A percentile compares a stretch with the other conserved stretches of the same genome.
Evolutionary conservation across 2,888 invertebrate genomes (phyloP).

Genomic region (Euplagia quadripunctaria): DNA sequence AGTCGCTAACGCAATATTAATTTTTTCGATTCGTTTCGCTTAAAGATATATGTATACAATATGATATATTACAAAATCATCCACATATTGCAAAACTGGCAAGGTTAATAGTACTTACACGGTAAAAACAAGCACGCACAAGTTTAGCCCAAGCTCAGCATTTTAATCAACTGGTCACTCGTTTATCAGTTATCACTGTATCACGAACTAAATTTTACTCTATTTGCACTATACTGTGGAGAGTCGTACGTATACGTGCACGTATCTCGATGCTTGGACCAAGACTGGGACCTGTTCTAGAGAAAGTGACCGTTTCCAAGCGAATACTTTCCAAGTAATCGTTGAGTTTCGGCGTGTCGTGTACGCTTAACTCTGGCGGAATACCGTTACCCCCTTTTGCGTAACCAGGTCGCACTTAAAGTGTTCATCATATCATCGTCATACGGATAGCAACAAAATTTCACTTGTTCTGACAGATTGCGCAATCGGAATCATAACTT

Average conservation of each 20-base stretch:
- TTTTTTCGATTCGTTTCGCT: slow-evolving; percentile 33
- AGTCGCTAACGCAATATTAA: slow-evolving; percentile 26
- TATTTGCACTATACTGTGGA: slow-evolving; percentile 41
- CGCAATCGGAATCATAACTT: slow-evolving; percentile 32
- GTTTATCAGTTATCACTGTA: slow-evolving; percentile 55
- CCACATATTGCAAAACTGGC: slow-evolving; percentile 50
- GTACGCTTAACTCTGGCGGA: slow-evolving; percentile 51
- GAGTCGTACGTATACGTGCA: slow-evolving; percentile 40
- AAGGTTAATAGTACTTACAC: slow-evolving; percentile 54
- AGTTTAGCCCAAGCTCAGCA: slow-evolving; percentile 51
- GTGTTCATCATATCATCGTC: slow-evolving; percentile 67
- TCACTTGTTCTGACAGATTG: slow-evolving; percentile 62
- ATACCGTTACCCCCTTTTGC: slow-evolving; percentile 80
- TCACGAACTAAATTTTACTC: slow-evolving; percentile 19
- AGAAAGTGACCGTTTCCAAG: slow-evolving; percentile 81
- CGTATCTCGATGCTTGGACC: slow-evolving; percentile 58
- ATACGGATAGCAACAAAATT: slow-evolving; percentile 64
- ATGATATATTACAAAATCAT: slow-evolving; percentile 38
- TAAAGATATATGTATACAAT: slow-evolving; percentile 33
- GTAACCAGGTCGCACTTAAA: slow-evolving; percentile 75
- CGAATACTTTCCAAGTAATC: slow-evolving; percentile 81
- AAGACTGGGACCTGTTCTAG: slow-evolving; percentile 74
- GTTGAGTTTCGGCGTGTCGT: slow-evolving; percentile 65
- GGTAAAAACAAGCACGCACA: slow-evolving; percentile 51
- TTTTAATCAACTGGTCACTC: slow-evolving; percentile 48